A percentile compares a stretch with the other conserved stretches of the same genome.
phyloP scores from a whole-genome alignment of 2,797 vertebrate genomes.

The Acipenser oxyrinchus region DNA sequence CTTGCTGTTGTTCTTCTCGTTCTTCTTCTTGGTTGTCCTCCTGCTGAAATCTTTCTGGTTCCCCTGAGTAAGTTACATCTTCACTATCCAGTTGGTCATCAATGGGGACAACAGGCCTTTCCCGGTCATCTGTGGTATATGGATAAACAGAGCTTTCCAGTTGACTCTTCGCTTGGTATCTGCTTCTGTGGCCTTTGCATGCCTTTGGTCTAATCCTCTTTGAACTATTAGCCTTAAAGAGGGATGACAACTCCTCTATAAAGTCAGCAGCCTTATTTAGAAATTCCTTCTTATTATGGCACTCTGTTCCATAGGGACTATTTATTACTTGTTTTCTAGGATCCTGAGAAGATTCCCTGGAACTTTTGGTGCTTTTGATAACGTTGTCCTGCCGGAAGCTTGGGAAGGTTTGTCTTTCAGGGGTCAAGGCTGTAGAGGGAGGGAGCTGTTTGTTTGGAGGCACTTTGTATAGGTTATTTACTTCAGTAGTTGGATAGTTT shows the following conservation, averaged over 20 bases:
- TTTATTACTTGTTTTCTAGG: constrained; percentile 52
- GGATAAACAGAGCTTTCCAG: constrained; percentile 45
- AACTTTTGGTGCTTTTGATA: constrained; percentile 38
- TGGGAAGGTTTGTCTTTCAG: constrained; percentile 50
- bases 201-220: constrained; percentile 75
- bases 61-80: constrained; percentile 46
- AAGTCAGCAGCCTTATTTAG: constrained; percentile 93
- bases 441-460: constrained; percentile 35
- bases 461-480: constrained; percentile 39
- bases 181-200: constrained; percentile 77
- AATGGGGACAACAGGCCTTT: constrained; percentile 54
- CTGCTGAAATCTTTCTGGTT: constrained; percentile 39
- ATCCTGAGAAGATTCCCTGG: constrained; percentile 54
- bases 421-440: constrained; percentile 33
- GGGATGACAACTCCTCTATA: constrained; percentile 91
- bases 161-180: constrained; percentile 68
- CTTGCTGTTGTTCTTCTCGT: too few relatives aligned
- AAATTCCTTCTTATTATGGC: constrained; percentile 91
- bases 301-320: constrained; percentile 62
- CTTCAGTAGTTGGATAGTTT: constrained; percentile 39
- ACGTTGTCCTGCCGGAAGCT: constrained; percentile 51
- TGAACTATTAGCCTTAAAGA: constrained; percentile 93
- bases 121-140: constrained; percentile 62
- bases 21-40: constrained; percentile 40
- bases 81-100: constrained; percentile 49